Base-by-base conservation (phyloP, 2,888 invertebrate species). In the Caenorhabditis sp. region DNA sequence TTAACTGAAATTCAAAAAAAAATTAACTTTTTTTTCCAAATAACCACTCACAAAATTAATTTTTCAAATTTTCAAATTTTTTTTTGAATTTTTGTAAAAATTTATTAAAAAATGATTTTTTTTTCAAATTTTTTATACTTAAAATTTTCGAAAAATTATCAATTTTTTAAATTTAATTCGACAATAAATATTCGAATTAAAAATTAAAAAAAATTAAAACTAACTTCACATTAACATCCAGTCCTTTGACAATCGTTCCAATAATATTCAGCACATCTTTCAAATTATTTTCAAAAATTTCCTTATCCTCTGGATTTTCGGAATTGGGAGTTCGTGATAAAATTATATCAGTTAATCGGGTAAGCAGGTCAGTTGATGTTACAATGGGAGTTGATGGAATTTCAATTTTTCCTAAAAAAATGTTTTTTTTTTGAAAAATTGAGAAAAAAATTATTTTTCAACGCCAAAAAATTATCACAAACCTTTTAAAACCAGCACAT, bases 211-310 rank as follows among this genome's bases (percentile, higher is more conserved):
- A 32, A 32, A 32, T 26, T 20, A 26, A 53, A 26, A 40, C 35
- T 70, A 32, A 94, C 88, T 92, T 92, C 15, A 94, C 93, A 90
- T 94, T 94, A 28, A 94, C 94, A 90, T 94, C 94, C 11, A 94
- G 89, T 3, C 94, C 94, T 26, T 93, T 94, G 80, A 93, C 93
- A 20, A 94, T 91, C 82, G 93, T 93, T 40, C 93, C 93, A 83
- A 94, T 92, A 47, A 94, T 92, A 50, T 92, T 92, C 89, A 94
- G 92, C 0, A 94, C 94, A 92, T 94, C 94, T 76, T 92, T 91
- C 90, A 94, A 92, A 87, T 94, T 94, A 85, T 93, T 93, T 87
- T 94, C 93, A 87, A 93, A 93, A 87, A 94, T 93, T 18, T 68
- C 61, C 37, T 53, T 50, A 13, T 4, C 18, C 22, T 60, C 35